These are phyloP conservation scores for Scaptomyza graminum DNA, from an alignment of 1,140 invertebrate genomes.

Conservation along the genomic window DNA sequence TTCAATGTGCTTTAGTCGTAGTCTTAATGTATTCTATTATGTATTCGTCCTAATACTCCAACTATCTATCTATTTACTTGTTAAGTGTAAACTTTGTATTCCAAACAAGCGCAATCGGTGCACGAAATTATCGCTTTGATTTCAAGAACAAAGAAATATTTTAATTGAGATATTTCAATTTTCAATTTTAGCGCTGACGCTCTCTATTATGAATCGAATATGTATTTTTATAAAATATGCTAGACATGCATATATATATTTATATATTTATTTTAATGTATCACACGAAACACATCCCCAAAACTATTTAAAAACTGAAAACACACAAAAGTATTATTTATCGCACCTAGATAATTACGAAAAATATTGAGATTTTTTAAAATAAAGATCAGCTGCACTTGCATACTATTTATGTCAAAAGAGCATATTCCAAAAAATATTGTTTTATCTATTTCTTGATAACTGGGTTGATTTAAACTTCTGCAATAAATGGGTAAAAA, in stretches of 20 bases:
- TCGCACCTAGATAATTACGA: constrained; percentile 58
- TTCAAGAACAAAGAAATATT: not conserved
- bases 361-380: constrained; percentile 50
- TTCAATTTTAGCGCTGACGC: not conserved
- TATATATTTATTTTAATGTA: constrained; percentile 66
- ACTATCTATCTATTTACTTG: constrained; percentile 13
- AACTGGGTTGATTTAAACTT: not conserved
- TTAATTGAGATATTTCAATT: not conserved
- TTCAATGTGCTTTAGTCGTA: constrained; percentile 63
- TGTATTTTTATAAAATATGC: constrained; percentile 61
- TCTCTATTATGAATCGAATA: constrained; percentile 58
- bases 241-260: constrained; percentile 19
- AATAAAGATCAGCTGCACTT: constrained; percentile 56
- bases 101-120: constrained; percentile 12
- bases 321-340: constrained; percentile 77
- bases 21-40: constrained; percentile 19
- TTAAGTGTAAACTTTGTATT: constrained; percentile 46
- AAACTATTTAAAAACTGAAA: constrained; percentile 28
- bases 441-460: constrained; percentile 9
- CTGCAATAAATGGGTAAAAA: not conserved
- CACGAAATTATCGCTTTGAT: not conserved
- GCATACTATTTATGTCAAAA: constrained; percentile 46
- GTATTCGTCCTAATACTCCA: constrained; percentile 24
- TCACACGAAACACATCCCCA: constrained; percentile 44
- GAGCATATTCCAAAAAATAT: constrained; percentile 10